Evolutionary conservation across 2,888 invertebrate genomes (phyloP), one percentile per base, ranked within the genome.

Genomic region (Eilema griseolum): DNA sequence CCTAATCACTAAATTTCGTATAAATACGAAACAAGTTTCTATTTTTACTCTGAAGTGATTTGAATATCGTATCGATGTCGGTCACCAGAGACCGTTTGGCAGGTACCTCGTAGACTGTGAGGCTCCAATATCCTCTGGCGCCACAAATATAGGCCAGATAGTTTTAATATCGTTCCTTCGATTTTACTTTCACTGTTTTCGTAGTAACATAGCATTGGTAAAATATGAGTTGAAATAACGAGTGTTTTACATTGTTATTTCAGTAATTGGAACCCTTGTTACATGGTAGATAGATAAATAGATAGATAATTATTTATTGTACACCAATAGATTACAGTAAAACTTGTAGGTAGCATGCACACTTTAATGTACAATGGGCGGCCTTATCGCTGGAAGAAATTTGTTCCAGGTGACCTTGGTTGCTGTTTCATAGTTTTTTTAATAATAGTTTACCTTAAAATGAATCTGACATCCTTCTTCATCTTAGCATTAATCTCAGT

Each of bases 81-180:
- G 62, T 46, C 57, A 57, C 61, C 57, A 56, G 16, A 68, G 12
- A 37, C 37, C 26, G 56, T 56, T 62, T 57, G 68, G 24, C 16
- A 68, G 62, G 56, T 62, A n/a, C 16, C 20, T 26, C 26, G 33
- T 37, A 69, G 68, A 69, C 59, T 23, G 59, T 28, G 28, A 63
- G 57, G 37, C 57, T 57, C 41, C 68, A 33, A 8, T 14, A 20
- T 16, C 14, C 16, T 37, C 12, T 26, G 59, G 68, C 68, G 68
- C 62, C 62, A 28, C 14, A 20, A 41, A 57, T 62, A 63, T 57
- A 59, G 37, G 41, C 56, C 59, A 28, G 26, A 63, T 2, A 23
- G 31, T 41, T 41, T 16, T 62, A 11, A 26, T 67, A 28, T 33
- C n/a, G 20, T 60, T 41, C 59, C 26, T 60, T 26, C 60, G 16